These are phyloP conservation scores for Heliornis fulica DNA, from an alignment of 2,113 vertebrate genomes.

Conservation along the genomic window DNA sequence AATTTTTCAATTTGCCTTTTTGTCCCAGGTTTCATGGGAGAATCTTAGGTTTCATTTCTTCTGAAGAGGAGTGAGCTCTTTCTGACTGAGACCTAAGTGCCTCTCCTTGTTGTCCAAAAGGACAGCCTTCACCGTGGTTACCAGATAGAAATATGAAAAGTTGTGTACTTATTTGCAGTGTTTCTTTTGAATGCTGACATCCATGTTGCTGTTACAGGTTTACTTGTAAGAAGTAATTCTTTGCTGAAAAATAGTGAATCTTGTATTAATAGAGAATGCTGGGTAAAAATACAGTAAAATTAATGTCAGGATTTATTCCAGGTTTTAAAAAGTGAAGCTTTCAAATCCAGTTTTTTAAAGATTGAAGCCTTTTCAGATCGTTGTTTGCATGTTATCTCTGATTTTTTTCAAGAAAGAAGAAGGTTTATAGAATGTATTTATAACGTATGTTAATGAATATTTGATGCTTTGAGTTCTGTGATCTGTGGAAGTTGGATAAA, in stretches of 20 bases:
- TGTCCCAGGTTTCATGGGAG: neutral
- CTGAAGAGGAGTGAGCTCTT: neutral
- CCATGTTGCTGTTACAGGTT: neutral
- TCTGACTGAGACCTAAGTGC: neutral
- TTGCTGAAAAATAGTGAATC: neutral
- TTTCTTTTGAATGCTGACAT: neutral
- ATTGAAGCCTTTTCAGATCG: too few relatives aligned
- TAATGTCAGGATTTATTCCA: neutral
- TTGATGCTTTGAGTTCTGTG: neutral
- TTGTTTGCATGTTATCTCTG: neutral
- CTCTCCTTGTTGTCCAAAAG: neutral
- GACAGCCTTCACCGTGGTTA: neutral
- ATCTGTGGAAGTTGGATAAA: neutral
- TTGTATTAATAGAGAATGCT: neutral
- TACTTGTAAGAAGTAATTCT: neutral
- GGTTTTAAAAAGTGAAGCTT: neutral
- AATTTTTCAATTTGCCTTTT: neutral
- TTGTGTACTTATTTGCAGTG: neutral
- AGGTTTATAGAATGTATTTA: neutral
- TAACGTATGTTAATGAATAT: neutral
- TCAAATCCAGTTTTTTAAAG: too few relatives aligned
- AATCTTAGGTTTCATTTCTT: neutral
- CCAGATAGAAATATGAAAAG: neutral
- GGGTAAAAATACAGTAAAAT: neutral
- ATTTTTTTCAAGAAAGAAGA: neutral